Base-by-base conservation (phyloP, 2,888 invertebrate genomes). In the Dexiosoma caninum region DNA sequence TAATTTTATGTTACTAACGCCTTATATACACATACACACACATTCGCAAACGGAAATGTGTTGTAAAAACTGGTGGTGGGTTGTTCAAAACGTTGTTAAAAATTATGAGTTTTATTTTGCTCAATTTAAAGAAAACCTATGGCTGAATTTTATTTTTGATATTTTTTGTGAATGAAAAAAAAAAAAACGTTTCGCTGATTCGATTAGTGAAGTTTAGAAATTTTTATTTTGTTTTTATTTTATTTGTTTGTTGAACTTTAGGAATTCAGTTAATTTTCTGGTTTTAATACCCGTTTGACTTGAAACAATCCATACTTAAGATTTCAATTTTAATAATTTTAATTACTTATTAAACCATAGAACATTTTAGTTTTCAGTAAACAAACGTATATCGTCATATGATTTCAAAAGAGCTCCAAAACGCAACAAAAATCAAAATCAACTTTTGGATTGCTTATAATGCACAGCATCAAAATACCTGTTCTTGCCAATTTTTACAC, bases 241-340 rank as follows among this genome's bases (percentile, higher is more conserved):
- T 46, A 3, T 1, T 30, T 42, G 5, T 21, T 14, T 35, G 35
- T 12, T 30, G 6, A 40, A 60, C 27, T 42, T 60, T 42, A 21
- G n/a, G 37, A 4, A 49, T 23, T 23, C 2, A 6, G 21, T n/a
- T 49, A 10, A 2, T n/a, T n/a, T 49, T 23, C 7, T 23, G 49
- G 23, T 23, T 49, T 10, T 23, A 59, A 51, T 16, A 71, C 78
- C 51, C 59, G 71, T 78, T 71, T 71, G 27, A 51, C 71, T 59
- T 42, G 71, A 49, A 42, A 16, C 35, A 21, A 42, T 53, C 40
- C n/a, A n/a, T n/a, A 76, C 51, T 70, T 64, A 77, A 64, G 9
- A 14, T 66, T 51, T 23, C 23, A 27, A 30, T 10, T 53, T 53
- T 16, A 16, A 23, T 10, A 23, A 19, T 10, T 23, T 37, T 44